phyloP scores from a whole-genome alignment of 2,888 invertebrate genomes.

The Tethea ocularis region DNA sequence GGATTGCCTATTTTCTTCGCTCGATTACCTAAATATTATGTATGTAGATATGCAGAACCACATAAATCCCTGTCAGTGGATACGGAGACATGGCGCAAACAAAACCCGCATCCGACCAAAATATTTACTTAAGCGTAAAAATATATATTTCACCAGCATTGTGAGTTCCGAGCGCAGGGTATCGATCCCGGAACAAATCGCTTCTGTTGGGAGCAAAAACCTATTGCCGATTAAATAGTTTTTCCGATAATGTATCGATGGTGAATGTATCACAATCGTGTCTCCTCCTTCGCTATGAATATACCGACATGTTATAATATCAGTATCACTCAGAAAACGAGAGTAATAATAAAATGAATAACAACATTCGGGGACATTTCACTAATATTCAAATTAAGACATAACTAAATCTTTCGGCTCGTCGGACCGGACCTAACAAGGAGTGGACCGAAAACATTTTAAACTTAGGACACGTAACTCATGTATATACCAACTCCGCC shows the following conservation, averaged over 20 bases:
- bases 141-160: not conserved
- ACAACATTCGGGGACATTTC: too few species aligned
- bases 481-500: too few species aligned
- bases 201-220: not conserved
- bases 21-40: not conserved
- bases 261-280: not conserved
- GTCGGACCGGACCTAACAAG: too few species aligned
- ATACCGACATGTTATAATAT: not conserved
- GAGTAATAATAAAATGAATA: too few species aligned
- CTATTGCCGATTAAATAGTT: not conserved
- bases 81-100: not conserved
- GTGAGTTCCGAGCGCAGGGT: not conserved
- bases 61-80: not conserved
- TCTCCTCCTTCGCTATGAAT: not conserved
- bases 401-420: too few species aligned
- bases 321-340: too few species aligned
- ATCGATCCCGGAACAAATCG: constrained; percentile 2
- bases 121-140: constrained; percentile 5
- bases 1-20: not conserved
- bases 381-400: too few species aligned
- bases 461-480: too few species aligned
- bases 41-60: not conserved
- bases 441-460: too few species aligned
- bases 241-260: not conserved
- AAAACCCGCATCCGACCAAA: not conserved